Evolutionary conservation across 2,113 vertebrate species (phyloP).

Genomic region (Martes martes): DNA sequence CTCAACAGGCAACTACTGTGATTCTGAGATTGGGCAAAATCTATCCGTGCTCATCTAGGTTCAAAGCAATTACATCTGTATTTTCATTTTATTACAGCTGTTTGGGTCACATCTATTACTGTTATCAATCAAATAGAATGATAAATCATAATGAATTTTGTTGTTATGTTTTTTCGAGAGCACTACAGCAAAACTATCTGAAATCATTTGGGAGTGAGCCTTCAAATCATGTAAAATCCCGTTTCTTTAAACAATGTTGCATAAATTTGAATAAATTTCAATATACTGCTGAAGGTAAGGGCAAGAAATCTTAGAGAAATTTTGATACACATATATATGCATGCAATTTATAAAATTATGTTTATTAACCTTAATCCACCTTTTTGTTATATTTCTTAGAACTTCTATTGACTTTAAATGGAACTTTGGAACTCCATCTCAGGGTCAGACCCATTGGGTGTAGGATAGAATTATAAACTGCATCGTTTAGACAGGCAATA

Average conservation of each 20-base stretch:
- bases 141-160: slow-evolving; percentile 55
- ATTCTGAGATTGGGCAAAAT: not conserved
- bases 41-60: not conserved
- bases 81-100: not conserved
- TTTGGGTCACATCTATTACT: not conserved
- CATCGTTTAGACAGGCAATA: not conserved
- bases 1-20: not conserved
- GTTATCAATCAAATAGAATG: slow-evolving; percentile 47
- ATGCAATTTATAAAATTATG: not conserved
- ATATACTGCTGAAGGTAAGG: slow-evolving; percentile 8
- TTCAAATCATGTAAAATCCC: slow-evolving; percentile 22
- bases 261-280: slow-evolving; percentile 54
- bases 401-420: not conserved
- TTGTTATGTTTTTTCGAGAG: not conserved
- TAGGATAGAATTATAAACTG: not conserved
- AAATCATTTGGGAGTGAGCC: slow-evolving; percentile 61
- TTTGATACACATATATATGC: not conserved
- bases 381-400: slow-evolving; percentile 28
- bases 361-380: not conserved
- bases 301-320: slow-evolving; percentile 26
- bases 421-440: not conserved
- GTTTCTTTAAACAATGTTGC: slow-evolving; percentile 24
- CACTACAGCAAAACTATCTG: slow-evolving; percentile 46
- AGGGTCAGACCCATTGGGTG: not conserved
- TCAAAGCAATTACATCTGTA: not conserved